phyloP scores from a whole-genome alignment of 2,113 vertebrate genomes.

The Nannospalax galili region DNA sequence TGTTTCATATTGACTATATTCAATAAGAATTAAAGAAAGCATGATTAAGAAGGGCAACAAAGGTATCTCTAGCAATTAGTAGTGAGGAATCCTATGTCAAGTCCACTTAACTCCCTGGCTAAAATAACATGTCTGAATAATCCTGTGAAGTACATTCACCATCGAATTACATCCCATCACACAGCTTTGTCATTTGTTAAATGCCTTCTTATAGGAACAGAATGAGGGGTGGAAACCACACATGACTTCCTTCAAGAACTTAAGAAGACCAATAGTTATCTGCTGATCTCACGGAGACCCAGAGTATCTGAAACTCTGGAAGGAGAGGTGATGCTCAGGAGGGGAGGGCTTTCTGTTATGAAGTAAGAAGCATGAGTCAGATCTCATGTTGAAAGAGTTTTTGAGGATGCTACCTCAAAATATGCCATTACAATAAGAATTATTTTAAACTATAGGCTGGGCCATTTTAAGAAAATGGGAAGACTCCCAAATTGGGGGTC shows the following conservation, averaged over 20 bases:
- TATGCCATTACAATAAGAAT: not conserved
- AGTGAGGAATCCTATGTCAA: not conserved
- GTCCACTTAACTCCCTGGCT: not conserved
- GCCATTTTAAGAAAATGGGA: too few species aligned
- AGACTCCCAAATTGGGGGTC: too few species aligned
- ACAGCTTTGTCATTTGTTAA: not conserved
- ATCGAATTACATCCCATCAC: not conserved
- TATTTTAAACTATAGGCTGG: not conserved
- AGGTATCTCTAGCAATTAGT: not conserved
- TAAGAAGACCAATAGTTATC: not conserved
- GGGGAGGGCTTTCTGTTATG: not conserved
- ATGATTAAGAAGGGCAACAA: not conserved
- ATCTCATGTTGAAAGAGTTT: not conserved
- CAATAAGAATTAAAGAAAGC: not conserved
- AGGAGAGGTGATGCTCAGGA: not conserved
- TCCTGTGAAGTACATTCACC: not conserved
- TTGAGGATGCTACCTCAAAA: not conserved
- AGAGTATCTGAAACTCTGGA: not conserved
- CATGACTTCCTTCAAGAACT: not conserved
- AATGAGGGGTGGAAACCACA: not conserved
- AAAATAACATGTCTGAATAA: not conserved
- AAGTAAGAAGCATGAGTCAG: not conserved
- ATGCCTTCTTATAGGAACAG: not conserved
- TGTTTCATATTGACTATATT: not conserved
- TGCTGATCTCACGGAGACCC: not conserved